phyloP scores from a whole-genome alignment of 1,140 invertebrate species.

The Anagrus nilaparvatae region DNA sequence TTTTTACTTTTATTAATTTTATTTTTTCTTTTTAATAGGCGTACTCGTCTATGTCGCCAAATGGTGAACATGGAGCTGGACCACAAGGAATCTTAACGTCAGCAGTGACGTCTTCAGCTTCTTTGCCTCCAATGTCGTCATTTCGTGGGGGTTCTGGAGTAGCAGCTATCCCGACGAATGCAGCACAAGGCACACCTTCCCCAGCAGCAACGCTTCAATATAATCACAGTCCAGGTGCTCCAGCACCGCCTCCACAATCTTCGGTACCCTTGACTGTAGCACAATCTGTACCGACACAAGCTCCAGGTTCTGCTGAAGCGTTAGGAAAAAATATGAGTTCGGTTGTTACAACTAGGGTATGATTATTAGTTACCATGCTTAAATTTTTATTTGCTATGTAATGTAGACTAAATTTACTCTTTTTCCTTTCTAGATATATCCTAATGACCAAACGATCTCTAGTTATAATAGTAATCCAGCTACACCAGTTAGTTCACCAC shows the following conservation, averaged over 20 bases:
- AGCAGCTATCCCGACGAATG: slow-evolving; percentile 23
- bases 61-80: slow-evolving; percentile 32
- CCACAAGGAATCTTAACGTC: slow-evolving; percentile 44
- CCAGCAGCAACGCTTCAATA: slow-evolving; percentile 44
- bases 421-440: slow-evolving; percentile 61
- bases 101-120: slow-evolving; percentile 50
- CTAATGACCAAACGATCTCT: slow-evolving; percentile 72
- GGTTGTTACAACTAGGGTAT: slow-evolving; percentile 45
- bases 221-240: slow-evolving; percentile 37
- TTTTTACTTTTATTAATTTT: not conserved
- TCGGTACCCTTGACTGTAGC: slow-evolving; percentile 26
- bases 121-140: slow-evolving; percentile 88
- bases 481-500: slow-evolving; percentile 78
- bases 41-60: slow-evolving; percentile 49
- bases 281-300: slow-evolving; percentile 39
- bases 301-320: slow-evolving; percentile 52
- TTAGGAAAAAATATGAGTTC: slow-evolving; percentile 72
- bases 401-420: no score
- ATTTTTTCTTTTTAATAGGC: slow-evolving; percentile 31
- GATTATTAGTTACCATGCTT: slow-evolving; percentile 12
- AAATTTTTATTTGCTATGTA: no score
- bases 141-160: slow-evolving; percentile 59
- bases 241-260: slow-evolving; percentile 21
- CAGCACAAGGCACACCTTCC: slow-evolving; percentile 42
- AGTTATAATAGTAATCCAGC: slow-evolving; percentile 89